A percentile compares a stretch with the other conserved stretches of the same genome.
phyloP scores from a whole-genome alignment of 2,888 invertebrate genomes.

The Vannuccia rotundouncinata region DNA sequence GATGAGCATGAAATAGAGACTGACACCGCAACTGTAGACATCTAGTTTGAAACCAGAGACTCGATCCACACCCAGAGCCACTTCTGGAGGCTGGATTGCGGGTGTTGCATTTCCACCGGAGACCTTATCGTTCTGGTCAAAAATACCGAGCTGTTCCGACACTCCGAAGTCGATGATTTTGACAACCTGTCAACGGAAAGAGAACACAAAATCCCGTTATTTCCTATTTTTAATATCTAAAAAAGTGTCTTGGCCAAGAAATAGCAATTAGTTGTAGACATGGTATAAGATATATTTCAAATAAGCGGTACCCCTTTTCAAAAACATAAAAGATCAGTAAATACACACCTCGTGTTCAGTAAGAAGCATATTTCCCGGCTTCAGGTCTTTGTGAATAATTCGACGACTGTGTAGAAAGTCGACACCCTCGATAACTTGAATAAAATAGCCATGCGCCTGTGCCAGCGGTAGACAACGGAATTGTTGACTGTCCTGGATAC shows the following conservation, averaged over 20 bases:
- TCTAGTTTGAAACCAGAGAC: conserved; percentile 38
- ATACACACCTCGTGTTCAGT: conserved; percentile 37
- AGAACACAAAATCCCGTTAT: not conserved
- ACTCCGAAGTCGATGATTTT: conserved; percentile 41
- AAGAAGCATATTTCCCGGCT: conserved; percentile 39
- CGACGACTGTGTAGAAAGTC: conserved; percentile 39
- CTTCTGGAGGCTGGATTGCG: conserved; percentile 40
- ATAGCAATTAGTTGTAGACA: too few species aligned
- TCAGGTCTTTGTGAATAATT: conserved; percentile 39
- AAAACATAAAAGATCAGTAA: too few species aligned
- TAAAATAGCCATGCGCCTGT: conserved; percentile 38
- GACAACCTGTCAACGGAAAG: not conserved
- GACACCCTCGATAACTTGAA: conserved; percentile 36
- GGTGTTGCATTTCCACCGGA: conserved; percentile 37
- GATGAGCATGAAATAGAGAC: conserved; percentile 39
- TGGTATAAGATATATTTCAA: too few species aligned
- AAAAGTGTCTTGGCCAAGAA: too few species aligned
- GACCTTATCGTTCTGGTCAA: not conserved
- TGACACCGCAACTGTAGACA: conserved; percentile 38
- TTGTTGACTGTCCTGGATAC: conserved; percentile 22
- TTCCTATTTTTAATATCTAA: not conserved
- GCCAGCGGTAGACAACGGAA: conserved; percentile 37
- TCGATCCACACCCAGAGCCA: conserved; percentile 31
- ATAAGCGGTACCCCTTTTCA: too few species aligned
- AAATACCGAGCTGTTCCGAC: conserved; percentile 22